phyloP scores from a whole-genome alignment of 2,797 vertebrate genomes.

The Cynopterus sphinx region DNA sequence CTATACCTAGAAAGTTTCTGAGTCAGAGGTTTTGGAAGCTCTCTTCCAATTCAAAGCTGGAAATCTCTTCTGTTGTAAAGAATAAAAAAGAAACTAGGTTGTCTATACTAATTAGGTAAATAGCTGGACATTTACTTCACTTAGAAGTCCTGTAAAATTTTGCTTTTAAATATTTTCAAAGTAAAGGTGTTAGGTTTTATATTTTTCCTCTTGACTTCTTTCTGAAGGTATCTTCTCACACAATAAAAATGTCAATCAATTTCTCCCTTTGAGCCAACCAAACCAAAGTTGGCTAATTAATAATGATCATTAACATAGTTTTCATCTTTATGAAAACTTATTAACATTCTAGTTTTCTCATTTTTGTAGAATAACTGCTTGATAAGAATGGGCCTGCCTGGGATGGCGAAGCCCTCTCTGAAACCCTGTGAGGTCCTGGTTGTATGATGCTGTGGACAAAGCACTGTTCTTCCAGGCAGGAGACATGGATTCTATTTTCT shows the following conservation, averaged over 20 bases:
- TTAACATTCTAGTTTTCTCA: not conserved
- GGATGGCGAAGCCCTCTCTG: not conserved
- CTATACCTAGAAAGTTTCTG: not conserved
- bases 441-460: not conserved
- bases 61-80: not conserved
- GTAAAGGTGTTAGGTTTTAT: not conserved
- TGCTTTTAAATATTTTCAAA: conserved; percentile 55
- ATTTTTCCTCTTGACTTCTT: not conserved
- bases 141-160: not conserved
- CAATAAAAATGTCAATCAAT: not conserved
- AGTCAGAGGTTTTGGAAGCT: conserved; percentile 27
- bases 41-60: not conserved
- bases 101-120: not conserved
- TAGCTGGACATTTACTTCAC: conserved; percentile 8
- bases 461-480: not conserved
- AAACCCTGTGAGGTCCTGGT: not conserved
- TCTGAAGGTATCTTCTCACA: not conserved
- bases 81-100: not conserved
- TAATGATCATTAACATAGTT: not conserved
- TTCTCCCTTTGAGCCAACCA: conserved; percentile 29
- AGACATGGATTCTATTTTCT: not conserved
- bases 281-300: conserved; percentile 10
- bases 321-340: not conserved
- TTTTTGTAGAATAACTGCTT: not conserved
- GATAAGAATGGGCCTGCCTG: not conserved